phyloP scores from a whole-genome alignment of 2,797 vertebrate species.

The Euphonia xanthogaster region DNA sequence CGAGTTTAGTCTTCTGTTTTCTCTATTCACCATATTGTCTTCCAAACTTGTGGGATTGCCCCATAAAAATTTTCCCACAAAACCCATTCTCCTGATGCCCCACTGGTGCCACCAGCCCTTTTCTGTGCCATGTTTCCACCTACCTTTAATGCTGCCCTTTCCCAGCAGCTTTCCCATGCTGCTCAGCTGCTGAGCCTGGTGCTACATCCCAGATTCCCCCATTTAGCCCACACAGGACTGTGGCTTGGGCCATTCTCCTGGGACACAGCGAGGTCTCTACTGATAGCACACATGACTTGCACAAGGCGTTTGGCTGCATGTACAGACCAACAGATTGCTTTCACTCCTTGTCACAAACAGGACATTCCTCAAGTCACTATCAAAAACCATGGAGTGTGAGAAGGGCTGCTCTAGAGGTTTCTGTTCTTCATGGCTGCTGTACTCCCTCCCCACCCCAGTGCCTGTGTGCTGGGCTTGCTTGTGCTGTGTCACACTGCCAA shows the following conservation, averaged over 20 bases:
- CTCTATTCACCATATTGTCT: background rate
- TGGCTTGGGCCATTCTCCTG: background rate
- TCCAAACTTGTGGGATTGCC: background rate
- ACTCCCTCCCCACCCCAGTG: background rate
- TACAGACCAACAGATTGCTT: background rate
- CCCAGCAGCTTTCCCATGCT: background rate
- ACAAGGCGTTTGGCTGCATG: background rate
- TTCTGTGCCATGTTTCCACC: rapidly evolving
- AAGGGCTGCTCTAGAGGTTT: background rate
- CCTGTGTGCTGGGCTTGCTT: background rate
- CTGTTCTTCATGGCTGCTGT: background rate
- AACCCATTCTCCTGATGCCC: background rate
- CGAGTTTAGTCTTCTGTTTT: background rate
- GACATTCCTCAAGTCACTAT: background rate
- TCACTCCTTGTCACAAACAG: background rate
- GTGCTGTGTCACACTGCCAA: rapidly evolving
- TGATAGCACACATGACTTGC: background rate
- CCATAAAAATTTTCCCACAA: background rate
- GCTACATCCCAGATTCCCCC: background rate
- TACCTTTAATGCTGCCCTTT: background rate
- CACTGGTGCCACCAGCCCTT: background rate
- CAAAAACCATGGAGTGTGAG: background rate
- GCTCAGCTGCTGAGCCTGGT: background rate
- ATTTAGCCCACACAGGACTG: background rate
- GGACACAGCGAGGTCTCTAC: background rate